Conservation (phyloP, 1,140 invertebrate species). For the Hylyphantes graminicola region DNA sequence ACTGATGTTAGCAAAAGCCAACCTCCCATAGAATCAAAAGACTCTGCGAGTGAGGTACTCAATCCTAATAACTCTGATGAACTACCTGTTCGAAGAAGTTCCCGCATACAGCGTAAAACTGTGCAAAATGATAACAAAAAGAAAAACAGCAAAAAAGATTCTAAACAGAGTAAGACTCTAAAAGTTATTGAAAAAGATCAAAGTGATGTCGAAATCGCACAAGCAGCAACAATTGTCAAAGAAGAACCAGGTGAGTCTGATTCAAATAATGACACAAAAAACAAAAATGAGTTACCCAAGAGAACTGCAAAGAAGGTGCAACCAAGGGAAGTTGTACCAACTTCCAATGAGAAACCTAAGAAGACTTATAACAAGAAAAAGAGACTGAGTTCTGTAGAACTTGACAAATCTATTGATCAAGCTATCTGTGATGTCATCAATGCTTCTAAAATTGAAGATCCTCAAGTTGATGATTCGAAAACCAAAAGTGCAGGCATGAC, state of each 20-base stretch:
- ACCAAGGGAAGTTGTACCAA: not conserved
- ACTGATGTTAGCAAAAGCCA: too few species aligned
- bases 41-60: not conserved
- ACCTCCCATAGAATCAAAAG: too few species aligned
- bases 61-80: conserved; percentile 12
- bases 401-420: conserved; percentile 18
- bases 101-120: conserved; percentile 2
- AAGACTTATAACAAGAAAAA: conserved; percentile 9
- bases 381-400: not conserved
- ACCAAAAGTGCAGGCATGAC: not conserved
- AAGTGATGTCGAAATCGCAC: not conserved
- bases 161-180: conserved; percentile 1
- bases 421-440: conserved; percentile 8
- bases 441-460: conserved; percentile 3
- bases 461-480: not conserved
- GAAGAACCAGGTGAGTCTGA: conserved; percentile 6
- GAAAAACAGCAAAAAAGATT: not conserved
- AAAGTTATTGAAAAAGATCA: not conserved
- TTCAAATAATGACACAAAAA: conserved; percentile 5
- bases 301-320: not conserved
- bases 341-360: conserved; percentile 5
- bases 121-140: conserved; percentile 39
- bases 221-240: not conserved
- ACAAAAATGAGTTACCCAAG: not conserved
- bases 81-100: conserved; percentile 24